Conservation (phyloP, 2,113 vertebrate species). For the Atrichornis clamosus region DNA sequence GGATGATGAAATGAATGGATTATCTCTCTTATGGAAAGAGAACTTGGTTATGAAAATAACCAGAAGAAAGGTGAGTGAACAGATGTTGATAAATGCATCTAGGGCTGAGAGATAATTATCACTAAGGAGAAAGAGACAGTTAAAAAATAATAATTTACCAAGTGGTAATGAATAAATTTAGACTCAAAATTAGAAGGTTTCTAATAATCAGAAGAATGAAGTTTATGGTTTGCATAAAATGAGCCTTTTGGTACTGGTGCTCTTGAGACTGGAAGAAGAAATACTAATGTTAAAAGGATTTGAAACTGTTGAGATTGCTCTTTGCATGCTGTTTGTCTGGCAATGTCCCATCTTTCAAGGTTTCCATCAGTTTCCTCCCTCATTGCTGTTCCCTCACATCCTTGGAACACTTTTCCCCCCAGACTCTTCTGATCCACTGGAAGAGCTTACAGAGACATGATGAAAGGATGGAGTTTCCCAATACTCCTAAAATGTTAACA, state of each 20-base stretch:
- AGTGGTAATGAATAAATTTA: not conserved
- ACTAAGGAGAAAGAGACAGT: not conserved
- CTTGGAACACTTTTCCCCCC: not conserved
- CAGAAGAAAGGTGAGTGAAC: not conserved
- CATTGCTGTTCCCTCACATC: not conserved
- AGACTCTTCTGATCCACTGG: not conserved
- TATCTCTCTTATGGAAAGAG: not conserved
- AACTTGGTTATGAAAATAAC: not conserved
- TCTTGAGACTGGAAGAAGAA: not conserved
- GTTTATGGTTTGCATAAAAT: not conserved
- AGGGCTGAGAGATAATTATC: not conserved
- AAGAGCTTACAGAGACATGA: not conserved
- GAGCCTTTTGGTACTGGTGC: not conserved
- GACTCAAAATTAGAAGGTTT: not conserved
- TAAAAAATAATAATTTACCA: not conserved
- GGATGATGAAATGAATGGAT: not conserved
- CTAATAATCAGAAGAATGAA: not conserved
- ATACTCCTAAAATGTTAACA: not conserved
- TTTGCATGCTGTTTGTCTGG: not conserved
- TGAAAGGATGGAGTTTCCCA: not conserved
- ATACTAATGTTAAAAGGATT: not conserved
- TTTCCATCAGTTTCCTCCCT: not conserved
- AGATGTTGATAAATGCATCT: not conserved
- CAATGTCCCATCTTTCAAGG: not conserved
- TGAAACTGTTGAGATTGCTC: not conserved